These are phyloP conservation scores for Tetrapedia diversipes DNA, from an alignment of 2,888 invertebrate genomes.

Conservation along the genomic window DNA sequence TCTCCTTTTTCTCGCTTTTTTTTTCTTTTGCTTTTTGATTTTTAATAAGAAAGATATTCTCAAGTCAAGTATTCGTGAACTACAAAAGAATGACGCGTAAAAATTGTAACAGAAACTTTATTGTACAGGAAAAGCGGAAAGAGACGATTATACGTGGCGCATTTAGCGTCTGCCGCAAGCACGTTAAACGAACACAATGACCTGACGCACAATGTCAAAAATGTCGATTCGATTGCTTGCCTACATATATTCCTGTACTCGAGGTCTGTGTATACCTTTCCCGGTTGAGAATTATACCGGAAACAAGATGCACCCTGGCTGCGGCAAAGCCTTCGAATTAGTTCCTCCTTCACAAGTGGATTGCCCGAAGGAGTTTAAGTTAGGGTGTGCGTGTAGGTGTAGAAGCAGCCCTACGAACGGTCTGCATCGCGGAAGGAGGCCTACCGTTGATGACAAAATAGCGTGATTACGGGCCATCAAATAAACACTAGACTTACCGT, in stretches of 20 bases:
- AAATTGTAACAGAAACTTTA: too few species aligned
- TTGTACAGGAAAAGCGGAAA: slow-evolving; percentile 19
- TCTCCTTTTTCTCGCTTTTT: too few species aligned
- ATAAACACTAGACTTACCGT: slow-evolving; percentile 81
- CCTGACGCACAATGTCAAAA: slow-evolving; percentile 51
- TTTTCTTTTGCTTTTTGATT: too few species aligned
- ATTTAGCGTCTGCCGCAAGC: slow-evolving; percentile 42
- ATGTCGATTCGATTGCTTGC: slow-evolving; percentile 61
- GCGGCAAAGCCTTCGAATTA: slow-evolving; percentile 72
- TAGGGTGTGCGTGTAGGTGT: slow-evolving; percentile 70
- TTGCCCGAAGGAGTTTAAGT: slow-evolving; percentile 56
- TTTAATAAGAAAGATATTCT: too few species aligned
- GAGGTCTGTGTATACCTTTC: slow-evolving; percentile 47
- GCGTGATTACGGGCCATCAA: slow-evolving; percentile 82
- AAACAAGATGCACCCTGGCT: slow-evolving; percentile 72
- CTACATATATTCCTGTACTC: slow-evolving; percentile 36
- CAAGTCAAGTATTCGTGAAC: too few species aligned
- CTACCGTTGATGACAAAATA: slow-evolving; percentile 81
- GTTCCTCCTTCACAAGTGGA: slow-evolving; percentile 71
- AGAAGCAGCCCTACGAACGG: slow-evolving; percentile 70
- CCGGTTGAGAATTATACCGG: slow-evolving; percentile 68
- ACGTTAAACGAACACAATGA: slow-evolving; percentile 50
- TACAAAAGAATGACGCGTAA: background rate
- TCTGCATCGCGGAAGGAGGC: slow-evolving; percentile 77
- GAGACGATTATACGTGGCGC: slow-evolving; percentile 1